Evolutionary conservation across 2,113 vertebrate genomes (phyloP), one percentile per base, ranked within the genome.

Genomic region (Nothobranchius furzeri): DNA sequence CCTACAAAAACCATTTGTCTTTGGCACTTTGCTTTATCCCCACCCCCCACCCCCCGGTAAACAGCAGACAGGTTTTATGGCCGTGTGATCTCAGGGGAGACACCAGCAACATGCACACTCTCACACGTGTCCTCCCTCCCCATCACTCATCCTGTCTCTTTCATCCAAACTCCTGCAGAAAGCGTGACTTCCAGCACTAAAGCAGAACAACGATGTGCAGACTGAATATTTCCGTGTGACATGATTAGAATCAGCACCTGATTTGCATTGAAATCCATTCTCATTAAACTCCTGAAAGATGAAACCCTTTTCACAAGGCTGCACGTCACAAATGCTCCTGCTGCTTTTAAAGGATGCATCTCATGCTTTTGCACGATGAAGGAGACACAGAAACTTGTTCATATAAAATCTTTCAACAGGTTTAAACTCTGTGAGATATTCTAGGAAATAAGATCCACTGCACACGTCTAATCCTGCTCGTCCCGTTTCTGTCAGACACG

Each of bases 1-100:
- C 77, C 87, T 78, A 85, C 87, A 83, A 81, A 56, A 83, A 56
- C 84, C 84, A 85, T 91, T 91, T 87, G 84, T 90, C 87, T 86
- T 70, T 86, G 87, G 85, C 88, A 85, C 86, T 89, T 88, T 80
- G 75, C 76, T 77, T 86, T 89, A 83, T 81, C 72, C 64, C 66
- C 20, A 20, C 76, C 77, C 84, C 85, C 83, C 86, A 81, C 89
- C 86, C 86, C 89, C 85, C 79, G 71, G 72, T 60, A 56, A 58
- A 80, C 54, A 81, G 79, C 81, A 82, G 85, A 85, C 88, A 89
- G 86, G 81, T 88, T 91, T 86, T 89, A 87, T 74, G 80, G 86
- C 81, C 62, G 54, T 15, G 49, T 37, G 8, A 46, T 87, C 85
- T 15, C 4, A 17, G 69, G 87, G 68, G 49, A 48, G 60, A 67